A percentile compares a stretch with the other conserved stretches of the same genome.
Conservation (phyloP, 2,888 invertebrate species). For the Rhodophaea formosa region DNA sequence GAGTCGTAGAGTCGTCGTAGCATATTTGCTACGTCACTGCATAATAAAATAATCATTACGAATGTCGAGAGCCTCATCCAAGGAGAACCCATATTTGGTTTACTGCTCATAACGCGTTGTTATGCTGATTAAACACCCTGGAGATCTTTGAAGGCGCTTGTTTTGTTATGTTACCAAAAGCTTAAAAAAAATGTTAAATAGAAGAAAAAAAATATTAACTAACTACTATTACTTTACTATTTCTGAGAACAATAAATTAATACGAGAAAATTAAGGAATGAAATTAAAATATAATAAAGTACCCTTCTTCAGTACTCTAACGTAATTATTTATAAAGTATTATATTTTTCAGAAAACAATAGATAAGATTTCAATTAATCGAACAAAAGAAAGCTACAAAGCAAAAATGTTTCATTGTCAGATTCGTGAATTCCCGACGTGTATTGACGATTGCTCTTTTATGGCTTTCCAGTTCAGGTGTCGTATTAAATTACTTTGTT, state of each 20-base stretch:
- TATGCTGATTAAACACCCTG: not conserved
- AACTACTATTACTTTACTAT: no score
- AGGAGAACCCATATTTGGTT: not conserved
- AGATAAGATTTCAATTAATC: no score
- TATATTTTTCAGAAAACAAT: not conserved
- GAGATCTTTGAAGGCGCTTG: not conserved
- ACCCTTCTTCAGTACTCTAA: no score
- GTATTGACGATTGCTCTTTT: not conserved
- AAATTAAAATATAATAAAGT: no score
- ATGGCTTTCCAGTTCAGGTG: not conserved
- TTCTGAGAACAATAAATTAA: no score
- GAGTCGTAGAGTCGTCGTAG: not conserved
- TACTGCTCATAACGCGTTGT: constrained; percentile 1
- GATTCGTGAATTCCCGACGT: not conserved
- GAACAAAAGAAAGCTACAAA: not conserved
- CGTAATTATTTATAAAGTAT: no score
- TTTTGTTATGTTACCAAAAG: not conserved
- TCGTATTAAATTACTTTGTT: not conserved
- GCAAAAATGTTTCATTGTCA: not conserved
- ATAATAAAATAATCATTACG: constrained; percentile 8
- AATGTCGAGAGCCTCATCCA: not conserved
- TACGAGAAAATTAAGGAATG: no score
- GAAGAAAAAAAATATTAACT: no score
- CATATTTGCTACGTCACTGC: constrained; percentile 5
- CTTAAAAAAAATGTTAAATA: no score